Percentiles rank a stretch among this genome's conserved stretches.
These are phyloP conservation scores for Australoheros facetus DNA, from an alignment of 2,797 vertebrate genomes.

Conservation along the genomic window DNA sequence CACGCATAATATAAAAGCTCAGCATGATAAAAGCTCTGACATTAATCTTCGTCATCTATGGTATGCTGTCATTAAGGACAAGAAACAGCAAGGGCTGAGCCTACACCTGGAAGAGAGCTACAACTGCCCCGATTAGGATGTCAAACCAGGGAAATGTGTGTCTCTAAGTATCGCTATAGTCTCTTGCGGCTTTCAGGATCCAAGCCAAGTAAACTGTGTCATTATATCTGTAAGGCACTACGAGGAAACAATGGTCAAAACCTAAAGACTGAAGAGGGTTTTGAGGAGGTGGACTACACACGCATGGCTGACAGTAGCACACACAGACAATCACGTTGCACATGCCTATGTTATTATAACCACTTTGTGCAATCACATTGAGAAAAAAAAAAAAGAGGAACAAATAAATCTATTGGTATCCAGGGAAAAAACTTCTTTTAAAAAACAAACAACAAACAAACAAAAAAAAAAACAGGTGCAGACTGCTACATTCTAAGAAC, in stretches of 20 bases:
- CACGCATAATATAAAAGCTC: conserved; percentile 69
- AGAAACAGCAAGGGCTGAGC: conserved; percentile 73
- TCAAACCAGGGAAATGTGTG: conserved; percentile 72
- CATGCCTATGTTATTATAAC: conserved; percentile 92
- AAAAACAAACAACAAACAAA: no score
- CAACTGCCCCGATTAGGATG: conserved; percentile 67
- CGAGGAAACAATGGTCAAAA: conserved; percentile 90
- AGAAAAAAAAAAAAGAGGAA: conserved; percentile 72
- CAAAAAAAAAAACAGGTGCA: conserved; percentile 81
- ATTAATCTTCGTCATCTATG: conserved; percentile 49
- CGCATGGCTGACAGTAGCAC: conserved; percentile 85
- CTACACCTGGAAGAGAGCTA: conserved; percentile 81
- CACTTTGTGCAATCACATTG: conserved; percentile 95
- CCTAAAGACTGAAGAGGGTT: conserved; percentile 84
- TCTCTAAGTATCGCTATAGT: conserved; percentile 73
- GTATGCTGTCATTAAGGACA: conserved; percentile 54
- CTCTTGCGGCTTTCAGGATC: conserved; percentile 82
- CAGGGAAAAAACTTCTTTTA: conserved; percentile 55
- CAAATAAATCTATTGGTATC: conserved; percentile 90
- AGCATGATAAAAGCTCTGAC: conserved; percentile 49
- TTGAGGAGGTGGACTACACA: conserved; percentile 80
- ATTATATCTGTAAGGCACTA: conserved; percentile 99
- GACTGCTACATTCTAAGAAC: conserved; percentile 93
- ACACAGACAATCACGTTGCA: conserved; percentile 91
- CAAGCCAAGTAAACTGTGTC: conserved; percentile 88